Base-by-base conservation (phyloP, 2,797 vertebrate genomes). In the Salarias fasciatus region DNA sequence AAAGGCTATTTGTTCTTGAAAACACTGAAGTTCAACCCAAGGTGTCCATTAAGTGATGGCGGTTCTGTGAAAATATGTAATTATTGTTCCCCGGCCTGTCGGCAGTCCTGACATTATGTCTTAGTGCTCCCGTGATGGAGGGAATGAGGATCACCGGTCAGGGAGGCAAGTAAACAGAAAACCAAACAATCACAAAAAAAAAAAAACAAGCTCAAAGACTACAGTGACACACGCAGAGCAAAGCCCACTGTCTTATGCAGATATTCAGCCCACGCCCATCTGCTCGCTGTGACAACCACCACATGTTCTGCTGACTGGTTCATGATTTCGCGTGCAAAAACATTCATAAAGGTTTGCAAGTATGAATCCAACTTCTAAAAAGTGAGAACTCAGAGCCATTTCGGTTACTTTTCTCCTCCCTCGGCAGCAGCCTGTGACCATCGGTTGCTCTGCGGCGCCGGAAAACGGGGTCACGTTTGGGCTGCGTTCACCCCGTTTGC, bases 221-320 rank as follows among this genome's bases (percentile, higher is more conserved):
- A 53, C 59, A 68, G 44, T 74, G 72, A 80, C 63, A 60, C 65
- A 80, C 63, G 38, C 71, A 69, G 50, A 78, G 67, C 69, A 69
- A 68, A 78, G 61, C 65, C 77, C 56, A 77, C 70, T 72, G 57
- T 77, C 63, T 75, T 54, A 65, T 72, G 79, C 63, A 74, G 72
- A 64, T 59, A 2, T 18, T 57, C 79, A 14, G 77, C 87, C 88
- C 83, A 85, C 86, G 82, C 75, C 85, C 77, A 80, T 86, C 87
- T 89, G 85, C 64, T 82, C 78, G 5, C 49, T 13, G 45, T 62
- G 42, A 51, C 62, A 77, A 78, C 11, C 56, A 48, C 71, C 69
- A 68, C 77, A 56, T 76, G 64, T 59, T 63, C 54, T 36, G 48
- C 11, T 76, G 75, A 80, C 64, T 70, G 58, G 33, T 47, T 64